Conservation (phyloP, 2,888 invertebrate species). For the Nymphalis c-album region DNA sequence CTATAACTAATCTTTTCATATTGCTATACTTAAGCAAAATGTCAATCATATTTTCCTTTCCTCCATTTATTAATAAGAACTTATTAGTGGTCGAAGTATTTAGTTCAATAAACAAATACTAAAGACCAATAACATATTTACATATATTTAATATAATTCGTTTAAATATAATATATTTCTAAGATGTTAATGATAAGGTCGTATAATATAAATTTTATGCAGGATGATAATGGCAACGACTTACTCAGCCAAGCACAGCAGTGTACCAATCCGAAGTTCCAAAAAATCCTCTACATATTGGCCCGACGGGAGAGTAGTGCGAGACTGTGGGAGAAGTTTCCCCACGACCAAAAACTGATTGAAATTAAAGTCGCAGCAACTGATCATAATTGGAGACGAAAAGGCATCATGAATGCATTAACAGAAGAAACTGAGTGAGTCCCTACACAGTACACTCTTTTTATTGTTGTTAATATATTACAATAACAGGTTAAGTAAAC, state of each 20-base stretch:
- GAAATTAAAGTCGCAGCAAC: constrained; percentile 86
- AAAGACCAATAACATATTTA: too few relatives aligned
- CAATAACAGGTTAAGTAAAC: too few relatives aligned
- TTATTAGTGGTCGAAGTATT: too few relatives aligned
- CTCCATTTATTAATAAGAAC: too few relatives aligned
- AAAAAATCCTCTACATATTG: constrained; percentile 83
- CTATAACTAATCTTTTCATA: background rate
- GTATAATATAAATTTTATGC: constrained; percentile 32
- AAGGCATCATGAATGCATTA: constrained; percentile 84
- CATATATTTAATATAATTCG: too few relatives aligned
- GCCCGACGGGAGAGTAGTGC: constrained; percentile 80
- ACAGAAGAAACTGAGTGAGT: constrained; percentile 84
- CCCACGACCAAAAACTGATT: constrained; percentile 76
- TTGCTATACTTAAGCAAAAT: too few relatives aligned
- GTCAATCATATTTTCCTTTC: too few relatives aligned
- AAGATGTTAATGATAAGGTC: too few relatives aligned
- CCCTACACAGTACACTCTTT: too few relatives aligned
- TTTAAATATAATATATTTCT: background rate
- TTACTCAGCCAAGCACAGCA: constrained; percentile 68
- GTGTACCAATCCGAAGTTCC: constrained; percentile 83
- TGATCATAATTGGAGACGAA: constrained; percentile 83
- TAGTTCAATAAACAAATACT: too few relatives aligned
- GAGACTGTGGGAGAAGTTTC: constrained; percentile 81
- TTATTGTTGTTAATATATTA: too few relatives aligned
- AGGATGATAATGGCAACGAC: constrained; percentile 60